Evolutionary conservation across 2,113 vertebrate genomes (phyloP).

Genomic region (Antechinus stuartii): DNA sequence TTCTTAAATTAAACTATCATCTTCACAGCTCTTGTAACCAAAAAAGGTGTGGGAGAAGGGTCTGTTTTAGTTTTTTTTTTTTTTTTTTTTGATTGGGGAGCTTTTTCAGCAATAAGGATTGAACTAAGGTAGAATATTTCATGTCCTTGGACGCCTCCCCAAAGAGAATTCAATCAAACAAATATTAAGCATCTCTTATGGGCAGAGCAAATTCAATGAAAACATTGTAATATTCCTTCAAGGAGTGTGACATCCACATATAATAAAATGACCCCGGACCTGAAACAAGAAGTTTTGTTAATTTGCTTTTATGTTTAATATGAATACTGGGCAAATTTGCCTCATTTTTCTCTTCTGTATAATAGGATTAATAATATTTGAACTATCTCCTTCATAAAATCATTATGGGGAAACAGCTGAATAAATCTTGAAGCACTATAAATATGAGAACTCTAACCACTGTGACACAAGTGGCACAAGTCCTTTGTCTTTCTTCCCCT

Average conservation of each 20-base stretch:
- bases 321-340: background rate
- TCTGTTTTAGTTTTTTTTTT: background rate
- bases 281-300: background rate
- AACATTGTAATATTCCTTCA: background rate
- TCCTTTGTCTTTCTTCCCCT: background rate
- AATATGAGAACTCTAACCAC: background rate
- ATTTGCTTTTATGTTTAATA: background rate
- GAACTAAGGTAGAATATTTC: background rate
- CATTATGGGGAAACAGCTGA: background rate
- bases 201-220: background rate
- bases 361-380: background rate
- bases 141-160: background rate
- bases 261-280: background rate
- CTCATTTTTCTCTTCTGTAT: background rate
- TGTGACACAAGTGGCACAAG: background rate
- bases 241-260: background rate
- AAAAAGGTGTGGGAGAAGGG: background rate
- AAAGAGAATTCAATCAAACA: background rate
- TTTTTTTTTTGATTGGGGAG: background rate
- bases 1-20: background rate
- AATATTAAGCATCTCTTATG: background rate
- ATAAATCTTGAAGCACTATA: background rate
- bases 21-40: background rate
- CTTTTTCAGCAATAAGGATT: background rate
- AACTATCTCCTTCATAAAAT: background rate